These are phyloP conservation scores for Lateolabrax maculatus DNA, from an alignment of 2,797 vertebrate genomes.

Conservation along the genomic window DNA sequence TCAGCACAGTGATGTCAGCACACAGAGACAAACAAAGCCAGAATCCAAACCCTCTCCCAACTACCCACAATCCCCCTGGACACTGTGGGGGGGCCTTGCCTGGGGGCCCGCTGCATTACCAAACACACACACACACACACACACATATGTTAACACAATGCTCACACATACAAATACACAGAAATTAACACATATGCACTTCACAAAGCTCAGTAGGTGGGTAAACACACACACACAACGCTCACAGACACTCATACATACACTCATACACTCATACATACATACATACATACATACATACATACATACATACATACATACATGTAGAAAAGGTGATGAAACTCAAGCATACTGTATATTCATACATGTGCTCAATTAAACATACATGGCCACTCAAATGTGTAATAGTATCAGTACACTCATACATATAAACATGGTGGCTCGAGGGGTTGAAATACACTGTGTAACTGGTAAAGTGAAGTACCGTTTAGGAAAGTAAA, in stretches of 20 bases:
- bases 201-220: background rate
- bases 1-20: slow-evolving; percentile 92
- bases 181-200: slow-evolving; percentile 21
- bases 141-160: slow-evolving; percentile 15
- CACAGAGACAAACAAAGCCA: slow-evolving; percentile 88
- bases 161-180: slow-evolving; percentile 12
- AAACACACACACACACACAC: slow-evolving; percentile 43
- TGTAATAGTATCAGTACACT: background rate
- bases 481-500: background rate
- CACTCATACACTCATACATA: too few species aligned
- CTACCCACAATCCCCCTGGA: slow-evolving; percentile 75
- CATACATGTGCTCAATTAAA: background rate
- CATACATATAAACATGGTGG: background rate
- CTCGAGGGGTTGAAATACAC: background rate
- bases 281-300: background rate
- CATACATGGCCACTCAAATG: background rate
- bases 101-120: slow-evolving; percentile 69
- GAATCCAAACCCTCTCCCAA: slow-evolving; percentile 71
- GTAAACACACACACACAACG: slow-evolving; percentile 10
- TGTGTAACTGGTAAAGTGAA: background rate
- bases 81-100: slow-evolving; percentile 65
- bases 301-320: background rate
- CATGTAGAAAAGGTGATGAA: background rate
- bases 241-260: too few species aligned
- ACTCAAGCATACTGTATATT: background rate